Base-by-base conservation (phyloP, 2,797 vertebrate species). In the Neomorphus geoffroyi region DNA sequence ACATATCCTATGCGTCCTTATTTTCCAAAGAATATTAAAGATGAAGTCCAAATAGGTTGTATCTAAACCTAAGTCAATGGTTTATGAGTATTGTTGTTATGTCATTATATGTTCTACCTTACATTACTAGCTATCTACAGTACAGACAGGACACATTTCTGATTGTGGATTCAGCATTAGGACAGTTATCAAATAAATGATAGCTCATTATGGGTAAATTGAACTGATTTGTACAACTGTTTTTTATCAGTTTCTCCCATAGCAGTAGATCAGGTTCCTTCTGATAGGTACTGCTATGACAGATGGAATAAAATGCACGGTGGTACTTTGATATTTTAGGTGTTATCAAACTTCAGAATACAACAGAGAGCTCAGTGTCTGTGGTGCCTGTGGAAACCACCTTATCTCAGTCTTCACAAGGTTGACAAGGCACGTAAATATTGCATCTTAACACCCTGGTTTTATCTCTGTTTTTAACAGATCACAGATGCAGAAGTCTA, bases 371-470 rank as follows among this genome's bases (percentile, higher is more conserved):
- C 66, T 93, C 94, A 91, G 67, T 86, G 73, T 83, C 84, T 95
- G 22, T 71, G 91, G 67, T 86, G 75, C 85, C 82, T 95, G 19
- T 71, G 86, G 88, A 97, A 96, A 43, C 23, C 70, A 95, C 87
- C 88, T 96, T 97, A 97, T 96, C 94, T 96, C 64, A 73, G 73
- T 41, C 65, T 97, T 97, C 74, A 83, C 32, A 94, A 94, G 43
- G 82, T 65, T 97, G 94, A 96, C 85, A 96, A 96, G 88, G 37
- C 51, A 92, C 10, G 22, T 58, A 93, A 72, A 97, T 69, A 95
- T 96, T 71, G 37, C 24, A 71, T 62, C 21, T 82, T 74, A 85
- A 61, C 71, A 66, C 41, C 43, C 37, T 35, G 39, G 24, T 92
- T 92, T 97, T 88, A 96, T 96, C 75, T 81, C 62, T 92, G 27